These are phyloP conservation scores for Burhinus oedicnemus DNA, from an alignment of 2,113 vertebrate genomes.

Conservation along the genomic window DNA sequence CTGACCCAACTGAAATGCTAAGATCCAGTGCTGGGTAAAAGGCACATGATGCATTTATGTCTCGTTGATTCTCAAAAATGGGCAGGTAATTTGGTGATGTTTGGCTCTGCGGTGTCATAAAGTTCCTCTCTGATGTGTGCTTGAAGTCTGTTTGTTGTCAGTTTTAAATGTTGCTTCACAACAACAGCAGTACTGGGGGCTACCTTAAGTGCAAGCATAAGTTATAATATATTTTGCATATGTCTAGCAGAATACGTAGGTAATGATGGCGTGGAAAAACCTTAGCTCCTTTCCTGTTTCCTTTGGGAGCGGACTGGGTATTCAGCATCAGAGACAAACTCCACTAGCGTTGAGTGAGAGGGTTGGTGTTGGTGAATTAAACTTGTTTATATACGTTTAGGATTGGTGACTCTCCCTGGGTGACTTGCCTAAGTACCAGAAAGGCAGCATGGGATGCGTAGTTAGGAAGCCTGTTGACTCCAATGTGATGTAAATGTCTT, in stretches of 20 bases:
- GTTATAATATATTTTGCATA: background rate
- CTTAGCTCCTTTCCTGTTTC: background rate
- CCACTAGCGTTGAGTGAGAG: background rate
- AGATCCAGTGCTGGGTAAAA: constrained; percentile 21
- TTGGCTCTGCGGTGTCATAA: background rate
- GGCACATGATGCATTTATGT: background rate
- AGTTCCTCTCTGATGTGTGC: background rate
- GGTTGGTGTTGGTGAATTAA: background rate
- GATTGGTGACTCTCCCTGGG: background rate
- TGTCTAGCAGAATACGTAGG: background rate
- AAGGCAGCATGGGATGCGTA: background rate
- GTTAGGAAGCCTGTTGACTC: background rate
- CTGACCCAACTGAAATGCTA: constrained; percentile 46
- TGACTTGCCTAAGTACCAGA: background rate
- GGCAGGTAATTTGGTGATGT: background rate
- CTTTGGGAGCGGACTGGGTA: background rate
- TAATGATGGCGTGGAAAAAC: background rate
- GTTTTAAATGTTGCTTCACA: background rate
- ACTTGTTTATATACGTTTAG: background rate
- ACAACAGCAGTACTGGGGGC: background rate
- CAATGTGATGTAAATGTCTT: background rate
- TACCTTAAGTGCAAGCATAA: background rate
- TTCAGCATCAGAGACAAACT: background rate
- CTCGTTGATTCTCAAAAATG: background rate
- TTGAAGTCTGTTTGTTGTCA: background rate